Base-by-base conservation (phyloP, 2,113 vertebrate species). In the Lipophrys pholis region DNA sequence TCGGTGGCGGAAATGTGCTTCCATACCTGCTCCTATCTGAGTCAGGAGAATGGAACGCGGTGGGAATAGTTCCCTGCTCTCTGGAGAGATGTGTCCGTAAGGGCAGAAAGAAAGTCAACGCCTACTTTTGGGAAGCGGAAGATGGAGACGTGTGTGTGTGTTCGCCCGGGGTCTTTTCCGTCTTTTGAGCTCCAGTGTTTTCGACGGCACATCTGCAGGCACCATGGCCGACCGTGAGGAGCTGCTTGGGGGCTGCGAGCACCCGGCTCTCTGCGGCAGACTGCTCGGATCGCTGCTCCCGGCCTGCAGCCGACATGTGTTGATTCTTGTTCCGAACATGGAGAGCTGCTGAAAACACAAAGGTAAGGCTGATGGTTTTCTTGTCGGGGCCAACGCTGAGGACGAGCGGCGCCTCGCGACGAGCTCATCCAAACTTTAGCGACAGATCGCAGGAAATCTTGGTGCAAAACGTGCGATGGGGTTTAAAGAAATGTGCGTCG, bases 111-210 rank as follows among this genome's bases (percentile, higher is more conserved):
- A 30, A 73, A 36, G 65, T 64, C 6, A 36, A 78, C 85, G 76
- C 81, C 87, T 80, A 84, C 84, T 62, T 61, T 30, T 30, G 39
- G 65, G 67, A 80, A 83, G 83, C 86, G 88, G 84, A 88, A 86
- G 81, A 76, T 69, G 83, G 63, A 45, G 73, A 69, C 48, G 60
- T 45, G 39, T 55, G 65, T 50, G 60, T 45, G 38, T 55, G 65
- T 54, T 58, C 45, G 4, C 45, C 14, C 51, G 43, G 45, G 46
- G 21, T n/a, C 21, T 30, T 30, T 30, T 9, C 15, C 70, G 80
- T 78, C 80, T 85, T 82, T 30, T 30, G 21, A 87, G 89, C 80
- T 49, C 69, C 85, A 61, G 55, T 67, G 65, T 21, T 59, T 52
- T 69, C 43, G 52, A 45, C 62, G 58, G 39, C 55, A 57, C 70